Base-by-base conservation (phyloP, 2,113 vertebrate species). In the Apus apus region DNA sequence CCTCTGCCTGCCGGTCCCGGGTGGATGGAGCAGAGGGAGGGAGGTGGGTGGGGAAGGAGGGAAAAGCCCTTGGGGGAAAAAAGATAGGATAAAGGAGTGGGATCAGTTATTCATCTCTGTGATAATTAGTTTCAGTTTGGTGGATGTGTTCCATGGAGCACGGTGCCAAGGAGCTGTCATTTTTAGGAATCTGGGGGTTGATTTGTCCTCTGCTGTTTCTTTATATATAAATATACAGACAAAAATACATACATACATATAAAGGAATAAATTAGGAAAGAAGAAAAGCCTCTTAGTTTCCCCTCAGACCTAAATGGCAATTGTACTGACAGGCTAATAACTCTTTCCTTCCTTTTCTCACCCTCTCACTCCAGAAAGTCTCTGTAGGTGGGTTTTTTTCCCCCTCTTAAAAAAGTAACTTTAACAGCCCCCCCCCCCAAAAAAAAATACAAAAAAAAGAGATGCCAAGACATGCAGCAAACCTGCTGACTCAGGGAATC, bases 1-100 rank as follows among this genome's bases (percentile, higher is more conserved):
- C 97, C 98, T 96, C 93, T 89, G 94, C 94, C 79, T 76, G 93
- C 98, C 89, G 74, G 79, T 27, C 74, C 48, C 13, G 34, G 75
- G 19, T 26, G n/a, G 10, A 12, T 9, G 50, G 66, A 58, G 89
- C 36, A 15, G 54, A 60, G 36, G 94, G 86, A 68, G 94, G 76
- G 86, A 68, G 94, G 76, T 27, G 71, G 87, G 72, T 51, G 84
- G 88, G 94, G 85, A 94, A 43, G 57, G 54, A 85, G 91, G 83
- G 48, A 32, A 83, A 91, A 48, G 70, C 66, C 71, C 87, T 36
- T 8, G 15, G 8, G 40, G 68, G 65, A 32, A 68, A 68, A 67
- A 40, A 68, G 43, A 23, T 14, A 13, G 48, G 48, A 21, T 8
- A 25, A 72, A 96, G 96, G 96, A 93, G 84, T 26, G 92, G 84